phyloP scores from a whole-genome alignment of 1,140 invertebrate genomes.

The Monochamus saltuarius region DNA sequence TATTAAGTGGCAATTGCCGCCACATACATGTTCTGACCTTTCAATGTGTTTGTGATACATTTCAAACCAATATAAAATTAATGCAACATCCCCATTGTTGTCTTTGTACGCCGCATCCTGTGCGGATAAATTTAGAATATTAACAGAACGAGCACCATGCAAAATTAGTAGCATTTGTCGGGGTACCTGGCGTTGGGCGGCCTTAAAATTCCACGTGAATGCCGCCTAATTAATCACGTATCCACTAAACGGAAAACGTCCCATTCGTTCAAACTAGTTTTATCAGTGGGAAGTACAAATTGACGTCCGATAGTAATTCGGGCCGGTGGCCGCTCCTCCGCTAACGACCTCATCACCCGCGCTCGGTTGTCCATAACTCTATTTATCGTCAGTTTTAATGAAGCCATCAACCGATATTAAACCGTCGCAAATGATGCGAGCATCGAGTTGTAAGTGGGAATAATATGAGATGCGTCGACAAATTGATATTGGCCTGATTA shows the following conservation, averaged over 20 bases:
- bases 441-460: background rate
- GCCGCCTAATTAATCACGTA: conserved; percentile 21
- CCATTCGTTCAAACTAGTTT: conserved; percentile 13
- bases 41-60: too few species aligned
- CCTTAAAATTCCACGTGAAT: conserved; percentile 17
- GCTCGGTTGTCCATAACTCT: conserved; percentile 11
- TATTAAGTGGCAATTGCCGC: too few species aligned
- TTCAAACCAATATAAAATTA: too few species aligned
- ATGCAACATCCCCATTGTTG: too few species aligned
- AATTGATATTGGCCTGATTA: background rate
- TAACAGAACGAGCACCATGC: too few species aligned
- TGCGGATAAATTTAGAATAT: too few species aligned
- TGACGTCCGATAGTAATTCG: conserved; percentile 9
- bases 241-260: conserved; percentile 14
- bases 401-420: conserved; percentile 15
- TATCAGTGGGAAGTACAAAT: conserved; percentile 6
- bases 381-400: conserved; percentile 21
- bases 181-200: conserved; percentile 16
- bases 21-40: too few species aligned
- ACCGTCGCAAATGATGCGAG: conserved; percentile 7
- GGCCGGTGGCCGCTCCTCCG: background rate
- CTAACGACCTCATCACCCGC: conserved; percentile 7
- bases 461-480: background rate
- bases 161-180: background rate
- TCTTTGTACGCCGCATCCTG: too few species aligned